Conservation (phyloP, 35 echinoderm and acorn worm genomes). For the Anneissia japonica region DNA sequence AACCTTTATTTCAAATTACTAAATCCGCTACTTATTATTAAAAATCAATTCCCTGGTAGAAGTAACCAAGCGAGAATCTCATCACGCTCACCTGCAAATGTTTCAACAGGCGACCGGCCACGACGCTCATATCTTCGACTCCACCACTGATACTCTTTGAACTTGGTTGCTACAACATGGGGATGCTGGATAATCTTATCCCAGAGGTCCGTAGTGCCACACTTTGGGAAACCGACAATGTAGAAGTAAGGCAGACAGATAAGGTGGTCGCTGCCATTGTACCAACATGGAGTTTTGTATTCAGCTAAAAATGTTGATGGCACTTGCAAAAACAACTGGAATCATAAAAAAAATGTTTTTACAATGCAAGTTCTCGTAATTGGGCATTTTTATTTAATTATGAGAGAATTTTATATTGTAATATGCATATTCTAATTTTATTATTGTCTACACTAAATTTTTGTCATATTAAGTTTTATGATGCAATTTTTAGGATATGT, state of each 20-base stretch:
- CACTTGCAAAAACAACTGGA: constrained; percentile 18
- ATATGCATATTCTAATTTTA: too few species aligned
- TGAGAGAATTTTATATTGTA: too few species aligned
- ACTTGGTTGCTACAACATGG: not conserved
- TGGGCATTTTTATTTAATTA: too few species aligned
- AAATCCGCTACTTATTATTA: too few species aligned
- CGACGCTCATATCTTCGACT: not conserved
- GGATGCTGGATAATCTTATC: constrained; percentile 38
- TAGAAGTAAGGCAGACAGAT: constrained; percentile 43
- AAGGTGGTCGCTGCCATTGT: constrained; percentile 5
- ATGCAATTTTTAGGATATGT: too few species aligned
- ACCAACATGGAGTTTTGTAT: constrained; percentile 32
- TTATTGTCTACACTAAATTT: too few species aligned
- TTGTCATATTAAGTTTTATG: too few species aligned
- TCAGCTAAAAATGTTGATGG: constrained; percentile 1
- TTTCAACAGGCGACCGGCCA: not conserved
- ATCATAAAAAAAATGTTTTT: too few species aligned
- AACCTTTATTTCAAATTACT: too few species aligned
- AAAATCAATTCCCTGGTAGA: too few species aligned
- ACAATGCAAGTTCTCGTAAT: too few species aligned
- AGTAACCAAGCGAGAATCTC: not conserved
- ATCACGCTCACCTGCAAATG: not conserved
- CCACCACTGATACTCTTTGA: constrained; percentile 35
- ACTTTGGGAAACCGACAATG: constrained; percentile 43
- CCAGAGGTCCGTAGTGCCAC: constrained; percentile 34